Base-by-base conservation (phyloP, 2,888 invertebrate species). In the Callinectes sapidus region DNA sequence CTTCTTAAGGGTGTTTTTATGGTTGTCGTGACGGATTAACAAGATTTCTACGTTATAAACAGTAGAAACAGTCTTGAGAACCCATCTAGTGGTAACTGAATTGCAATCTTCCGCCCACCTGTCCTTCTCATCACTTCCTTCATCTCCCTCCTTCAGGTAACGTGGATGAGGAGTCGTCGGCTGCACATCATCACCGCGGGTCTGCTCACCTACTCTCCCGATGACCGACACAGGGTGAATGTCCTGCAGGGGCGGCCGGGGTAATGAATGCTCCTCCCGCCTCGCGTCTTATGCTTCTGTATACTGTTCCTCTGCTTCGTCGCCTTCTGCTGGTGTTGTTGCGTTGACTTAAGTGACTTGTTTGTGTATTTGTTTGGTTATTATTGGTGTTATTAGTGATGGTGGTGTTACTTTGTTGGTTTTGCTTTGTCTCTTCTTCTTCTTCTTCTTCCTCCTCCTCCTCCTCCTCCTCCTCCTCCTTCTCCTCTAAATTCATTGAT, bases 101-200 rank as follows among this genome's bases (percentile, higher is more conserved):
- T n/a, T n/a, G 39, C 39, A 5, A 3, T 5, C 39, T 39, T 55
- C 55, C 6, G 13, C 32, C 28, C 71, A 8, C 10, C 71, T 28
- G 13, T 13, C 71, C 13, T 28, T 13, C 28, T 28, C 61, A 3
- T 77, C 71, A n/a, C 71, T 28, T 28, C 71, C 10, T 77, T 28
- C 71, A n/a, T n/a, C 13, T n/a, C 71, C 32, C 13, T 28, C 28
- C n/a, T 77, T 77, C 90, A 92, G 92, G 92, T 92, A 55, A 92
- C 92, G 54, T 92, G 92, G 92, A 92, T 92, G 92, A 42, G 92
- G 54, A 85, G 90, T 61, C 89, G 86, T 3, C 90, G 71, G 23
- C 86, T 92, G 81, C 92, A 92, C 90, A 92, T 92, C 89, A 92
- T 92, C n/a, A 90, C 92, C 13, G 92, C 92, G 3, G 92, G 92